A percentile compares a stretch with the other conserved stretches of the same genome.
Evolutionary conservation across 2,888 invertebrate genomes (phyloP).

Genomic region (Dorcus hopei): DNA sequence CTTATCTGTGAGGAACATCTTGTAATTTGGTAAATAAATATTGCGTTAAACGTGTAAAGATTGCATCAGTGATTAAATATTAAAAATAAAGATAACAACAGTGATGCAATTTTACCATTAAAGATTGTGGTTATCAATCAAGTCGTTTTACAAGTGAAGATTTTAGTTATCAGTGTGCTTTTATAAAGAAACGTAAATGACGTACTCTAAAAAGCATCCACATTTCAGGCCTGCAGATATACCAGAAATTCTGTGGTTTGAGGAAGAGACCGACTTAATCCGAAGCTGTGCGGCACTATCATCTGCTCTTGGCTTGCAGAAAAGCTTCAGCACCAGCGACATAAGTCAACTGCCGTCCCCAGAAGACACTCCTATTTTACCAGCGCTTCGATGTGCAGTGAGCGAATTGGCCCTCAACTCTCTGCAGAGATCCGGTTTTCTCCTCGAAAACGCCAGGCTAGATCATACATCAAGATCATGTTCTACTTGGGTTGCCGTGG

Average conservation of each 20-base stretch:
- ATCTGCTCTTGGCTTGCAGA: conserved; percentile 75
- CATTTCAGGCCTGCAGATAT: conserved; percentile 56
- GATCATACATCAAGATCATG: conserved; percentile 65
- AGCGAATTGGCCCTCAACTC: conserved; percentile 60
- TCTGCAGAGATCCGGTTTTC: conserved; percentile 53
- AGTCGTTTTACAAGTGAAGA: too few species aligned
- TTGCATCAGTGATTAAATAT: too few species aligned
- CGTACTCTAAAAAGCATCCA: too few species aligned
- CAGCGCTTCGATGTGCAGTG: conserved; percentile 48
- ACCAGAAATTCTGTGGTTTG: conserved; percentile 64
- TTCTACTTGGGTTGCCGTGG: conserved; percentile 85
- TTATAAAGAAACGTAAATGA: too few species aligned
- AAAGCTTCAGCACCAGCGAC: conserved; percentile 81
- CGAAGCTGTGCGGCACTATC: conserved; percentile 77
- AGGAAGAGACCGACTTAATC: conserved; percentile 75
- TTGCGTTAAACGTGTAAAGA: too few species aligned
- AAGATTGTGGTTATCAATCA: too few species aligned
- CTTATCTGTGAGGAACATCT: too few species aligned
- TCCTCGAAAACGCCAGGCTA: conserved; percentile 57
- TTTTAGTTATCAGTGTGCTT: too few species aligned
- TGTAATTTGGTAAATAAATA: too few species aligned
- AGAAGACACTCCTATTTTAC: conserved; percentile 45
- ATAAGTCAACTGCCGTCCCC: conserved; percentile 61
- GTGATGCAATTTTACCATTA: too few species aligned
- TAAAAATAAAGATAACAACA: too few species aligned